Conservation (phyloP, 2,113 vertebrate genomes). For the Perca flavescens region DNA sequence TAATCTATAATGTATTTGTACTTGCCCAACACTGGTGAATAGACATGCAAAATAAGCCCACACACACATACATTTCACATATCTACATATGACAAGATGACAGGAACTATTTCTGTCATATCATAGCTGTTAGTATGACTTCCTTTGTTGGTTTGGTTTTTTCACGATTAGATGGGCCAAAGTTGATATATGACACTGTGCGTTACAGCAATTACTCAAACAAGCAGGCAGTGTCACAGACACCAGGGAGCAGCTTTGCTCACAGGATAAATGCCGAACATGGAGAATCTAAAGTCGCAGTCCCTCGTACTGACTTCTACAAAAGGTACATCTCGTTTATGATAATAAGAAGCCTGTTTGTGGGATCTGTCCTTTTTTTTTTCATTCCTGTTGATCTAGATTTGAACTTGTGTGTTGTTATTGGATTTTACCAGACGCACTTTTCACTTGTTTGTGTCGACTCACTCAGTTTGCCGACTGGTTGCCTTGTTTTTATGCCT, state of each 20-base stretch:
- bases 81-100: background rate
- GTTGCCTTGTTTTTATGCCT: background rate
- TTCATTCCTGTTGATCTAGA: background rate
- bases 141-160: background rate
- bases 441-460: background rate
- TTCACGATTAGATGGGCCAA: background rate
- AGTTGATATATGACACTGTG: background rate
- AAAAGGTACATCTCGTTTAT: conserved; percentile 35
- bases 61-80: background rate
- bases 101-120: background rate
- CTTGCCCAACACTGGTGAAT: too few relatives aligned
- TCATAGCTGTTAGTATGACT: background rate
- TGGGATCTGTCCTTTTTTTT: background rate
- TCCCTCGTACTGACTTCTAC: conserved; percentile 55
- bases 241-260: conserved; percentile 9
- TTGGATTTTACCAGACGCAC: background rate
- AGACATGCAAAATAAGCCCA: background rate
- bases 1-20: too few relatives aligned
- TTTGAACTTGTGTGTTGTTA: background rate
- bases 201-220: background rate
- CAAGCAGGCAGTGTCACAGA: background rate
- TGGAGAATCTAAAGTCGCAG: conserved; percentile 21
- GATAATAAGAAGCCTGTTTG: background rate
- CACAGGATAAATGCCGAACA: background rate
- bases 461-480: background rate